Evolutionary conservation across 2,113 vertebrate genomes (phyloP).

Genomic region (Pluvialis apricaria): DNA sequence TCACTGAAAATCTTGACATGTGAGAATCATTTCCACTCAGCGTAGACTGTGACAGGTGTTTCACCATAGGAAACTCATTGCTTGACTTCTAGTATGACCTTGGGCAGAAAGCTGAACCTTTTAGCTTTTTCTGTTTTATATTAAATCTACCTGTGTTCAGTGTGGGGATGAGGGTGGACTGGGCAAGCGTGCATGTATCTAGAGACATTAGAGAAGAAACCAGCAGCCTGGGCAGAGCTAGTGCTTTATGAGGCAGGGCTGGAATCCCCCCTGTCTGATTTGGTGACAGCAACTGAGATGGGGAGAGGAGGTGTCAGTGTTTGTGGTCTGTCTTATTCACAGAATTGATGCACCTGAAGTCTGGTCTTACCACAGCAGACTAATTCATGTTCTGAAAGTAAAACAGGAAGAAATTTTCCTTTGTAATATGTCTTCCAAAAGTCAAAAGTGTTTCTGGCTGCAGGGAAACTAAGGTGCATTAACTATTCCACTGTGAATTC

Average conservation of each 20-base stretch:
- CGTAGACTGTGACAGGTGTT: conserved; percentile 42
- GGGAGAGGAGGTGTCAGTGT: not conserved
- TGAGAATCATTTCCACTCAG: conserved; percentile 2
- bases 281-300: not conserved
- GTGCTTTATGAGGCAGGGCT: not conserved
- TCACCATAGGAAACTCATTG: conserved; percentile 1
- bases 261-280: not conserved
- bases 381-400: not conserved
- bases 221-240: not conserved
- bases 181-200: not conserved
- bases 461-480: conserved; percentile 4
- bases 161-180: not conserved
- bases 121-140: not conserved
- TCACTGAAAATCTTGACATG: conserved; percentile 8
- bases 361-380: not conserved
- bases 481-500: conserved; percentile 32
- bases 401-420: not conserved
- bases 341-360: not conserved
- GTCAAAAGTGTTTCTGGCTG: conserved; percentile 6
- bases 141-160: not conserved
- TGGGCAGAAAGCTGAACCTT: conserved; percentile 17
- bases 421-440: not conserved
- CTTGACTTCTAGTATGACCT: conserved; percentile 44
- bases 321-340: not conserved
- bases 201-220: not conserved